Evolutionary conservation across 2,113 vertebrate species (phyloP), one percentile per base, ranked within the genome.

Genomic region (Scatophagus argus): DNA sequence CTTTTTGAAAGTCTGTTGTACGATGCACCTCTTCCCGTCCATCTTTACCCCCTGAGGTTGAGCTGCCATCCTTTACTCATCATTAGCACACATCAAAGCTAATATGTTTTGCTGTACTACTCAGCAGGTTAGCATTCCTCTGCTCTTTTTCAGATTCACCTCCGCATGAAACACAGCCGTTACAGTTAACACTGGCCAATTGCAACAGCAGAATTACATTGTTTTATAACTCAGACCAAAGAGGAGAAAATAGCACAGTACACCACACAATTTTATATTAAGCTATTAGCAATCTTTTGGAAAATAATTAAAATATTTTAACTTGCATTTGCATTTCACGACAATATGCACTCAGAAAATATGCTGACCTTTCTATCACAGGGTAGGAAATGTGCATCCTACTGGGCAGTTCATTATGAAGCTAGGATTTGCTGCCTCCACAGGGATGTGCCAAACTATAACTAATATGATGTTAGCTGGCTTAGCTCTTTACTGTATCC

Each of bases 11-110:
- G 27, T 67, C 55, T 66, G 36, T n/a, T 55, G 43, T 51, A 55
- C 11, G 6, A 65, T 55, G 58, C 83, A 52, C 69, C 47, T 79
- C 70, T 68, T 47, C 69, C 21, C 54, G 5, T 79, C 62, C 58
- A 72, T 64, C 56, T 77, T 74, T 36, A 70, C 81, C 83, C 74
- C 77, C 74, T 27, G 54, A 81, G 68, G 79, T 67, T 52, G 78
- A 72, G 73, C 55, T 47, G 68, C 25, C 41, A 55, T 82, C 64
- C 62, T 38, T 85, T 86, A 77, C 74, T 62, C 76, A 82, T 92
- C 92, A 89, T 94, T 92, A 94, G 84, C 63, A 38, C 82, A 86
- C 81, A 92, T 94, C 91, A 91, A 77, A 85, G 87, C 27, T 84
- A 78, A 78, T 81, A 62, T 82, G 86, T 74, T 81, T 75, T 85